Evolutionary conservation across 2,888 invertebrate species (phyloP), one percentile per base, ranked within the genome.

Genomic region (Xanthorhoe designata): DNA sequence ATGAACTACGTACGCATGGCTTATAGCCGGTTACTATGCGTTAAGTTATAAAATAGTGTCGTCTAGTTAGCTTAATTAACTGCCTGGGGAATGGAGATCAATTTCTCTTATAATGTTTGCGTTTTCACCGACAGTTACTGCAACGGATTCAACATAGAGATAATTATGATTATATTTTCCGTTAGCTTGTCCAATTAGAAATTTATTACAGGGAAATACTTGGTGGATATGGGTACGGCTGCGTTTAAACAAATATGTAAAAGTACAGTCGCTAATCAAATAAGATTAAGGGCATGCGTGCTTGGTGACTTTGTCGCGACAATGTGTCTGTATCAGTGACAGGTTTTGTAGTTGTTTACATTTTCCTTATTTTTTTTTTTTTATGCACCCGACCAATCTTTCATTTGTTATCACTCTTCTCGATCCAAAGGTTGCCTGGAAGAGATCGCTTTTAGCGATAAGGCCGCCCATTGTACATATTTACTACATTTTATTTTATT

Each of bases 31-130:
- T 61, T 61, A 66, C 64, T 64, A 66, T 32, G 62, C 67, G 66
- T 64, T 59, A 64, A 66, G 61, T 66, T 65, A 68, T 74, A 64
- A 69, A 70, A 65, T 63, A 71, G 60, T 70, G 71, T 71, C 69
- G 56, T 66, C 71, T 66, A 70, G 73, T 69, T 70, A 69, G 65
- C 67, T 64, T 72, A 67, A 73, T 71, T 70, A 67, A 68, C 68
- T 57, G 42, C 60, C 13, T 19, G 8, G 18, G 58, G 66, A 62
- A 69, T 69, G 66, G 56, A 63, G 69, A 69, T 66, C 72, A 72
- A 61, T 74, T 72, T 74, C 72, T 74, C 68, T 69, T 68, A 67
- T 65, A 66, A 71, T 64, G 61, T 66, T 57, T 54, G 59, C 56
- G 64, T 60, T 72, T 73, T 68, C 67, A 63, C 68, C 66, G 32